These are phyloP conservation scores for Sebastes nivosus DNA, from an alignment of 2,797 vertebrate species.

Conservation along the genomic window DNA sequence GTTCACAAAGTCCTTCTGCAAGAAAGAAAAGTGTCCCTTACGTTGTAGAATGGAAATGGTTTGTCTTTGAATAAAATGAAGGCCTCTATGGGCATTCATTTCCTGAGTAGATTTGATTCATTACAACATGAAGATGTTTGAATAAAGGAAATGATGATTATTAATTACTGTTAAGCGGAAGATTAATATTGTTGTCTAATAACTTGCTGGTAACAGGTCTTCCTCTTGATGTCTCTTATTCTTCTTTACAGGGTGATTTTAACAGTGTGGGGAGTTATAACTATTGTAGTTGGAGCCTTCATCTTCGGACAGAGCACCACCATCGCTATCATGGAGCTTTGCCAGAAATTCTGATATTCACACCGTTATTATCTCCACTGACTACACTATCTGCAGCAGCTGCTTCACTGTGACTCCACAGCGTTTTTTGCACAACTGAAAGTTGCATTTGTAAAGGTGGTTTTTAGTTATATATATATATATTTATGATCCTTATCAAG, in stretches of 20 bases:
- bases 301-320: conserved; percentile 92
- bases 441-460: conserved; percentile 8
- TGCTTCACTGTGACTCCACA: conserved; percentile 22
- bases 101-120: background rate
- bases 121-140: background rate
- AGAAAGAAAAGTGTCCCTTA: background rate
- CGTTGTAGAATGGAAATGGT: background rate
- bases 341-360: conserved; percentile 67
- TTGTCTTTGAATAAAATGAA: background rate
- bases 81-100: background rate
- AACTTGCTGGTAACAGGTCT: background rate
- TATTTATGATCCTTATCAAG: background rate
- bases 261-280: conserved; percentile 86
- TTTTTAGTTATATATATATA: conserved; percentile 32
- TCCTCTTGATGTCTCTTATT: background rate
- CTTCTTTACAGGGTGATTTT: conserved; percentile 80
- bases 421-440: conserved; percentile 31
- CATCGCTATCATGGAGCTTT: conserved; percentile 85
- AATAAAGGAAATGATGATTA: background rate
- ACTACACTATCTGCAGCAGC: background rate
- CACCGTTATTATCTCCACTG: background rate
- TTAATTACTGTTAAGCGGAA: background rate
- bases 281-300: conserved; percentile 86
- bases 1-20: background rate
- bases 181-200: background rate